Evolutionary conservation across 2,888 invertebrate species (phyloP).

Genomic region (Cerceris rybyensis): DNA sequence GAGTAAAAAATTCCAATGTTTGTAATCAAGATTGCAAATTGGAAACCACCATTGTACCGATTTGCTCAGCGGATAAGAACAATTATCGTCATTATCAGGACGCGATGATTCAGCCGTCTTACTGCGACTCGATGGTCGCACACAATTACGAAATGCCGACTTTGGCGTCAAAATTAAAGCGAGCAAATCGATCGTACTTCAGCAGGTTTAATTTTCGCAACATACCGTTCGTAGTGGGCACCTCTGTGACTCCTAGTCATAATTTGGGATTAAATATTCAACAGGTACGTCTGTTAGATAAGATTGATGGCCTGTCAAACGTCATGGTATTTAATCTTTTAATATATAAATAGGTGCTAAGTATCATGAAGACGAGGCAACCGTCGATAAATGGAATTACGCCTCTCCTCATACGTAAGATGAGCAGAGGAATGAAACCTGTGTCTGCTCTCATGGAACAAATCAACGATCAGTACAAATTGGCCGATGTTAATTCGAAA

Average conservation of each 20-base stretch:
- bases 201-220: conserved; percentile 82
- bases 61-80: conserved; percentile 10
- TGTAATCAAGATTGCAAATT: conserved; percentile 14
- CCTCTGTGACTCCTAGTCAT: conserved; percentile 85
- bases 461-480: conserved; percentile 39
- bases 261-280: conserved; percentile 87
- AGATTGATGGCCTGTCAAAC: not conserved
- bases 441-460: conserved; percentile 67
- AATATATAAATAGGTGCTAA: conserved; percentile 68
- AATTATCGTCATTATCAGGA: conserved; percentile 29
- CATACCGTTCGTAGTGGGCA: conserved; percentile 86
- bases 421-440: conserved; percentile 72
- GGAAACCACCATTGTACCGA: conserved; percentile 8
- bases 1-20: not conserved
- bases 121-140: conserved; percentile 61
- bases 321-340: not conserved
- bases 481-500: conserved; percentile 20
- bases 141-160: conserved; percentile 85
- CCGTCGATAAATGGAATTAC: conserved; percentile 64
- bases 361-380: conserved; percentile 76
- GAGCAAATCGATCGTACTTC: conserved; percentile 84
- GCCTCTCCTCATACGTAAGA: conserved; percentile 74
- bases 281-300: conserved; percentile 80
- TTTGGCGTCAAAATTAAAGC: conserved; percentile 86
- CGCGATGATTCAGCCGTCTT: conserved; percentile 22